Percentiles rank a stretch among this genome's conserved stretches.
These are phyloP conservation scores for Drosophila nikananu DNA, from an alignment of 1,140 invertebrate genomes.

Conservation along the genomic window DNA sequence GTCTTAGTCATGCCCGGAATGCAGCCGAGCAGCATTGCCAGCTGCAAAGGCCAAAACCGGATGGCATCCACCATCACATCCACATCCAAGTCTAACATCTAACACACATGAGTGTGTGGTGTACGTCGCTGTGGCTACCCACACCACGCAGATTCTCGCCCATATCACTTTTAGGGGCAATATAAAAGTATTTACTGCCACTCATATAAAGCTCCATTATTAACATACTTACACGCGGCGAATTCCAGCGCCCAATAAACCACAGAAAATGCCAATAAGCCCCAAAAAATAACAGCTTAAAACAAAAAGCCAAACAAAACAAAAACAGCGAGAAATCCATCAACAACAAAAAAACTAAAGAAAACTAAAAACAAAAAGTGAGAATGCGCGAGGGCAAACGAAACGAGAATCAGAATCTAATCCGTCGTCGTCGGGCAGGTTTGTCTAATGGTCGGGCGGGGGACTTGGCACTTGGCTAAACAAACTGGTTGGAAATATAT, in stretches of 20 bases:
- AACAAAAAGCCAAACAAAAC: slow-evolving; percentile 20
- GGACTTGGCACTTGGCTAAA: slow-evolving; percentile 36
- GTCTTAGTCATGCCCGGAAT: slow-evolving; percentile 77
- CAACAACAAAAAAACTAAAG: slow-evolving; percentile 8
- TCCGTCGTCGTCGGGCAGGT: slow-evolving; percentile 44
- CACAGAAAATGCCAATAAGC: slow-evolving; percentile 46
- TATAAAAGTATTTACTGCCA: slow-evolving; percentile 47
- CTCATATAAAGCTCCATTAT: slow-evolving; percentile 55
- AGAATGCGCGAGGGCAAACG: slow-evolving; percentile 54
- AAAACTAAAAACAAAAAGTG: slow-evolving; percentile 50
- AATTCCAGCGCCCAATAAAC: slow-evolving; percentile 41
- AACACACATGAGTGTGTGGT: slow-evolving; percentile 20
- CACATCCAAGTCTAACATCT: slow-evolving; percentile 25
- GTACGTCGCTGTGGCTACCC: slow-evolving; percentile 14
- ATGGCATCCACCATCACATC: slow-evolving; percentile 68
- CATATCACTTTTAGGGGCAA: slow-evolving; percentile 39
- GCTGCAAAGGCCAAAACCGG: slow-evolving; percentile 65
- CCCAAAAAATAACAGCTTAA: slow-evolving; percentile 44
- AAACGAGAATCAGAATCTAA: slow-evolving; percentile 70
- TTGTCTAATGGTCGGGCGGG: slow-evolving; percentile 71
- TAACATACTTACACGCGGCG: slow-evolving; percentile 44
- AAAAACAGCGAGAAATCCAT: slow-evolving; percentile 7
- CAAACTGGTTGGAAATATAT: slow-evolving; percentile 70
- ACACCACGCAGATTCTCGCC: slow-evolving; percentile 43
- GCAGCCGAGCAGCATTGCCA: slow-evolving; percentile 74